These are phyloP conservation scores for Tympanoctomys barrerae DNA, from an alignment of 2,797 vertebrate genomes.

Conservation along the genomic window DNA sequence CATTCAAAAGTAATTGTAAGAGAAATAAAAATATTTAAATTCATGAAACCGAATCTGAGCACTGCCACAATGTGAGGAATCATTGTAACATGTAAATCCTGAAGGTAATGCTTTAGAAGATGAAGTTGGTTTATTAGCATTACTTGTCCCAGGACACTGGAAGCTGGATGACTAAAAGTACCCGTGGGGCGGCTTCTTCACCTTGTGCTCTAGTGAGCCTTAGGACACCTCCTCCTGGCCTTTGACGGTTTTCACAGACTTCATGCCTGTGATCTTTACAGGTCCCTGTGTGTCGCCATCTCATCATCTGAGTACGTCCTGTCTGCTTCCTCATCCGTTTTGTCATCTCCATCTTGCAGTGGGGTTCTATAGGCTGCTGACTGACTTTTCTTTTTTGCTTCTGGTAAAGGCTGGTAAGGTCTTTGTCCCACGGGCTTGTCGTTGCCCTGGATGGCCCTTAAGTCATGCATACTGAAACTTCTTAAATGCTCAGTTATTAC, in stretches of 20 bases:
- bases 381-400: slow-evolving; percentile 90
- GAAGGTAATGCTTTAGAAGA: too few species aligned
- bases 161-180: too few species aligned
- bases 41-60: too few species aligned
- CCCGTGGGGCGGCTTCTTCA: too few species aligned
- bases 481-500: slow-evolving; percentile 97
- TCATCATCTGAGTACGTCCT: slow-evolving; percentile 95
- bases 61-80: too few species aligned
- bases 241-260: slow-evolving; percentile 92
- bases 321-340: slow-evolving; percentile 93
- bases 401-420: slow-evolving; percentile 89
- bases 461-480: slow-evolving; percentile 97
- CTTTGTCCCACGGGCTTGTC: slow-evolving; percentile 89
- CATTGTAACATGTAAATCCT: too few species aligned
- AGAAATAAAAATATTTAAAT: too few species aligned
- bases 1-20: too few species aligned
- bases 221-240: slow-evolving; percentile 93
- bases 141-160: too few species aligned
- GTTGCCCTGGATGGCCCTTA: slow-evolving; percentile 94
- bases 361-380: slow-evolving; percentile 87
- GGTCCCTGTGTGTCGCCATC: slow-evolving; percentile 92
- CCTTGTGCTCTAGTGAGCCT: too few species aligned
- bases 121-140: too few species aligned
- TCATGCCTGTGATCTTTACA: slow-evolving; percentile 96
- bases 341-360: slow-evolving; percentile 90